These are phyloP conservation scores for Emberiza fucata DNA, from an alignment of 2,113 vertebrate species.

Conservation along the genomic window DNA sequence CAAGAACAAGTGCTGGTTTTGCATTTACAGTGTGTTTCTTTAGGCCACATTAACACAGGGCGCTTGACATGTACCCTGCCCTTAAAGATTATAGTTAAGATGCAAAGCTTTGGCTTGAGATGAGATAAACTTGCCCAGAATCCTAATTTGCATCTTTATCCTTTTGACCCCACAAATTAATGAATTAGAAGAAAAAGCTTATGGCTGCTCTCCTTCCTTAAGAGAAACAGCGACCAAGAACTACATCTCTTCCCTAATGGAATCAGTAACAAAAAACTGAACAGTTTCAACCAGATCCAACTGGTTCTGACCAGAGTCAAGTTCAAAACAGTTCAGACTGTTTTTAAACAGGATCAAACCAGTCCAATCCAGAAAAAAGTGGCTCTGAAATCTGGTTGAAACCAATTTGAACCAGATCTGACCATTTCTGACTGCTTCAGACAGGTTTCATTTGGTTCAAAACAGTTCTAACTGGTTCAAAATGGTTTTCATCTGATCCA, in stretches of 20 bases:
- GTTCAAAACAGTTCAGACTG: accelerated
- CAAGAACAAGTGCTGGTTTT: not conserved
- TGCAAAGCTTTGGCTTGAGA: not conserved
- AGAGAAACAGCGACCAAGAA: not conserved
- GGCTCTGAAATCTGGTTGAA: accelerated
- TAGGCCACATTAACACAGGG: not conserved
- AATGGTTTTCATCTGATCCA: not conserved
- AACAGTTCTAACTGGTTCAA: not conserved
- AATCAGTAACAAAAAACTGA: not conserved
- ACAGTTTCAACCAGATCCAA: accelerated
- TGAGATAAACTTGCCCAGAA: not conserved
- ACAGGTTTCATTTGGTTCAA: accelerated
- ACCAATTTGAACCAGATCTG: not conserved
- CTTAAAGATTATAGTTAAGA: not conserved
- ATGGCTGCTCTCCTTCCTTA: not conserved
- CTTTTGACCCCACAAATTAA: not conserved
- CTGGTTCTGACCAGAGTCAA: accelerated
- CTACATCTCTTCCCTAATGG: not conserved
- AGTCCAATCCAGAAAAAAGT: not conserved
- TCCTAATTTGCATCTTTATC: not conserved
- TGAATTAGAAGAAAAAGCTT: not conserved
- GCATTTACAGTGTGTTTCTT: not conserved
- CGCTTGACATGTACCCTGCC: not conserved
- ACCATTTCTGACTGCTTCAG: not conserved
- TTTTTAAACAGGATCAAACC: accelerated